Percentiles rank a stretch among this genome's conserved stretches.
Conservation (phyloP, 2,888 invertebrate genomes). For the Archips crataeganus region DNA sequence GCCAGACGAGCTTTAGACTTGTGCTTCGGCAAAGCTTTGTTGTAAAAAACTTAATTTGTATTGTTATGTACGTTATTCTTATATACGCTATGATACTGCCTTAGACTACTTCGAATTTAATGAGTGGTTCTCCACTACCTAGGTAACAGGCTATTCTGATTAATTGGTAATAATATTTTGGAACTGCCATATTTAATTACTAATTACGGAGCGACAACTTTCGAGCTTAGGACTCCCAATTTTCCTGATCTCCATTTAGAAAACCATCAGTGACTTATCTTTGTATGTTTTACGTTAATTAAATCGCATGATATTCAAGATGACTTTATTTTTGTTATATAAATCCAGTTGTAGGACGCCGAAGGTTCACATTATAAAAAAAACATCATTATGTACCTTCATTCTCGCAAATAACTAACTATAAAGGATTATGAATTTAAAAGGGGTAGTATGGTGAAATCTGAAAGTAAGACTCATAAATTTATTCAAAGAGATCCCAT, state of each 20-base stretch:
- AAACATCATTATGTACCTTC: slow-evolving; percentile 39
- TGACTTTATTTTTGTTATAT: slow-evolving; percentile 26
- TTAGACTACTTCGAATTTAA: slow-evolving; percentile 28
- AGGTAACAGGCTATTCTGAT: neutral
- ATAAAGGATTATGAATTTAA: neutral
- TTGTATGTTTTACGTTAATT: slow-evolving; percentile 25
- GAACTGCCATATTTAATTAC: slow-evolving; percentile 1
- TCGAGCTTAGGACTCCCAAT: slow-evolving; percentile 12
- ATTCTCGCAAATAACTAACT: slow-evolving; percentile 27
- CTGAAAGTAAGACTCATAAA: neutral
- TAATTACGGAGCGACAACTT: slow-evolving; percentile 8
- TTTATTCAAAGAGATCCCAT: neutral
- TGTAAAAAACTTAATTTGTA: slow-evolving; percentile 11
- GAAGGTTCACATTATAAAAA: slow-evolving; percentile 33
- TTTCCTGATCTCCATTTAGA: slow-evolving; percentile 22
- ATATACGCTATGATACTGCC: slow-evolving; percentile 23
- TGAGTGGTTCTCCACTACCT: slow-evolving; percentile 17
- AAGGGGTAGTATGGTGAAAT: neutral
- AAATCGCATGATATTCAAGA: slow-evolving; percentile 36
- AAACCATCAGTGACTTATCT: slow-evolving; percentile 26
- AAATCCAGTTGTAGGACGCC: slow-evolving; percentile 39
- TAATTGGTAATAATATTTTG: slow-evolving; percentile 4
- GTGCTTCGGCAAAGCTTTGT: slow-evolving; percentile 29
- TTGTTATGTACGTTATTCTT: slow-evolving; percentile 24
- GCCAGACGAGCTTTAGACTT: slow-evolving; percentile 23